Percentiles rank a stretch among this genome's conserved stretches.
Evolutionary conservation across 2,797 vertebrate genomes (phyloP).

Genomic region (Xenops minutus): DNA sequence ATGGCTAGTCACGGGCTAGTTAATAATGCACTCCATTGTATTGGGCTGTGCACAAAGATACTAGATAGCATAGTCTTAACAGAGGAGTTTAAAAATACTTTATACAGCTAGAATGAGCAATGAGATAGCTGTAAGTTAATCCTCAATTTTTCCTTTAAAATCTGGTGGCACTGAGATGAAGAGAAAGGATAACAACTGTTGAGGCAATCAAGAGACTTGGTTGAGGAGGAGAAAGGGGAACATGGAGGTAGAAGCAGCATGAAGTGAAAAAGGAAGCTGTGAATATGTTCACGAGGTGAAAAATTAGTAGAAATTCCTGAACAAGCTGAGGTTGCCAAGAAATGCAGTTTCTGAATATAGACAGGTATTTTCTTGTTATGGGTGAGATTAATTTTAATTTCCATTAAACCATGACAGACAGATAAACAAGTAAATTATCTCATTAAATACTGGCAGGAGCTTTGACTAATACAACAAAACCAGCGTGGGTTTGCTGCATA

Average conservation of each 20-base stretch:
- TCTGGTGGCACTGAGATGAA: not conserved
- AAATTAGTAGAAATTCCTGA: not conserved
- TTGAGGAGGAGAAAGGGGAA: not conserved
- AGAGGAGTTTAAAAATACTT: not conserved
- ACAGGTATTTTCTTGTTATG: not conserved
- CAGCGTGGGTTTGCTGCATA: not conserved
- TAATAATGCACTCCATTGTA: not conserved
- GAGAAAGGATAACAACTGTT: not conserved
- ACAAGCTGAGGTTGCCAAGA: not conserved
- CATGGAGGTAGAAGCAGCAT: not conserved
- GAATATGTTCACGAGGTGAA: not conserved
- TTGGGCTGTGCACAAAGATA: not conserved
- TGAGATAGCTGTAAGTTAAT: constrained; percentile 5
- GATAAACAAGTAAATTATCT: not conserved
- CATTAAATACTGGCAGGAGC: not conserved
- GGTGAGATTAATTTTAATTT: not conserved
- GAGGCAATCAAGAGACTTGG: not conserved
- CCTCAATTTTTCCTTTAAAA: constrained; percentile 5
- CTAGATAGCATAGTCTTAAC: not conserved
- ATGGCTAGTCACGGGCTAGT: not conserved
- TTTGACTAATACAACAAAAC: not conserved
- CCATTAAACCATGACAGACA: not conserved
- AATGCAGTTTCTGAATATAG: not conserved
- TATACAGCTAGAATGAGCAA: not conserved
- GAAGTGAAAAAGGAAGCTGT: not conserved